Evolutionary conservation across 2,797 vertebrate genomes (phyloP), one percentile per base, ranked within the genome.

Genomic region (Xenentodon cancila): DNA sequence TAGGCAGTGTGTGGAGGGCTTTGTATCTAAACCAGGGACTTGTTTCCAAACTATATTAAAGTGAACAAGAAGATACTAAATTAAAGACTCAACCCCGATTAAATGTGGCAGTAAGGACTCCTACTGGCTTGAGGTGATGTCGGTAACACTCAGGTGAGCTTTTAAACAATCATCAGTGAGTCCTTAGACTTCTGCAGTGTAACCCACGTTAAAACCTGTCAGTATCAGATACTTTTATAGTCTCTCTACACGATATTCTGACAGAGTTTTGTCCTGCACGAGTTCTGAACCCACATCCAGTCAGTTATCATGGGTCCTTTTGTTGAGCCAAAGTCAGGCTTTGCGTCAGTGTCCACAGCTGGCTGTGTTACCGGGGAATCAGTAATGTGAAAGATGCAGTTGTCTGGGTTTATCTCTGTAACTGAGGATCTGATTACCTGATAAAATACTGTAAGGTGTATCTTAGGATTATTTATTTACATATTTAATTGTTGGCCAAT

Each of bases 81-180:
- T 25, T 3, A 3, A 25, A 25, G 25, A 25, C 25, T 25, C 25
- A 25, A 25, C 25, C 25, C 25, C 25, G 3, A 16, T 43, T 25
- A 55, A 25, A 42, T 15, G 16, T 55, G 21, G 7, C 18, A 17
- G 13, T 40, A 11, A 25, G 58, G 20, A 1, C 7, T 16, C 3
- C 49, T 1, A 12, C 11, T 37, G 34, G 25, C 25, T 25, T 25
- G 25, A 25, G 25, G 1, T 37, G 9, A 13, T 12, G 9, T 12
- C 11, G 11, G 11, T 37, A 3, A 37, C 34, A 37, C 34, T 37
- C 34, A 37, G 34, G 34, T 37, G 42, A 13, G 17, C 11, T 12
- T 53, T 58, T 49, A 32, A 5, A 54, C 19, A 68, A 22, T 34
- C 18, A 53, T 53, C 20, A 6, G 9, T 48, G n/a, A 11, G 21